Evolutionary conservation across 2,888 invertebrate genomes (phyloP).

Genomic region (Kuschelorhynchus macadamiae): DNA sequence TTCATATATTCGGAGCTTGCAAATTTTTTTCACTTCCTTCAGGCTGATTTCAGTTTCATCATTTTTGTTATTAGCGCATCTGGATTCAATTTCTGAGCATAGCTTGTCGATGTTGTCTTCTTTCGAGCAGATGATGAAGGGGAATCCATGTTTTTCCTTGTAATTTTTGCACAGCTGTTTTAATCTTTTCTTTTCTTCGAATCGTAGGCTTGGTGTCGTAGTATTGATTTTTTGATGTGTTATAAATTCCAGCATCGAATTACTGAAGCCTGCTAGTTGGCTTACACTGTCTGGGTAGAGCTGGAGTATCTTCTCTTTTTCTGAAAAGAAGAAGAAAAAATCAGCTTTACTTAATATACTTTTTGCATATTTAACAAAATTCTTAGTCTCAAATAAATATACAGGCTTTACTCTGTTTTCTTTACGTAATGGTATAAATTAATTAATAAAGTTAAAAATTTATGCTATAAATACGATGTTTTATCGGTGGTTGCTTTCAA

Average conservation of each 20-base stretch:
- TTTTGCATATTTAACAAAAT: not conserved
- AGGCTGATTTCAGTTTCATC: constrained; percentile 74
- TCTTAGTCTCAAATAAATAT: not conserved
- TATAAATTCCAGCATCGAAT: constrained; percentile 76
- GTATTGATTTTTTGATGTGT: constrained; percentile 44
- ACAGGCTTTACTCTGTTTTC: not conserved
- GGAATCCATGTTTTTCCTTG: constrained; percentile 77
- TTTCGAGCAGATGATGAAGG: constrained; percentile 78
- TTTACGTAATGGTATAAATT: too few relatives aligned
- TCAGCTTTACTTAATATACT: not conserved
- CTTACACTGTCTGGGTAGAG: constrained; percentile 79
- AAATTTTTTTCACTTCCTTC: constrained; percentile 79
- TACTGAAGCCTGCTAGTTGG: constrained; percentile 71
- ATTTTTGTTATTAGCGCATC: constrained; percentile 71
- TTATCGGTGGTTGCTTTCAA: not conserved
- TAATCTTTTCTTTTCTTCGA: constrained; percentile 71
- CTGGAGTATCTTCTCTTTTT: constrained; percentile 72
- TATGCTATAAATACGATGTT: not conserved
- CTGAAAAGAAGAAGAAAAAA: constrained; percentile 64
- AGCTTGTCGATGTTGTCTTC: constrained; percentile 76
- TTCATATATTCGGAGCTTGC: constrained; percentile 71
- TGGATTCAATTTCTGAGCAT: constrained; percentile 71
- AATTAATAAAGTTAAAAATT: too few relatives aligned
- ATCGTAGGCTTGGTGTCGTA: constrained; percentile 70
- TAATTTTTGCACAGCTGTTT: constrained; percentile 72